These are phyloP conservation scores for Agrypnia vestita DNA, from an alignment of 1,140 invertebrate genomes.

Conservation along the genomic window DNA sequence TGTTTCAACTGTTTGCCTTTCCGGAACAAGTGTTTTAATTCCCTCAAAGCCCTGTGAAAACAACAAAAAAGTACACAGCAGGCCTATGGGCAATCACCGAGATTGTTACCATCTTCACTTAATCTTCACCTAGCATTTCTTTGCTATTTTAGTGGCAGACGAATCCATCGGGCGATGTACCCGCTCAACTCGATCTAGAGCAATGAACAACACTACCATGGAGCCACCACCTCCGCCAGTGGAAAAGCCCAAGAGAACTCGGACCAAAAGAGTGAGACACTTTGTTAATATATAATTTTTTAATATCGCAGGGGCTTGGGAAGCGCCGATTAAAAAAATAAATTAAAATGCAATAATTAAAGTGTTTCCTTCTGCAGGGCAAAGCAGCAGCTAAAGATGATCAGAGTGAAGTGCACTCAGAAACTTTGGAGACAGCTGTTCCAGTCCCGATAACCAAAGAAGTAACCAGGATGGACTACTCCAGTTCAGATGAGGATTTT, in stretches of 20 bases:
- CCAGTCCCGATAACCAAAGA: background rate
- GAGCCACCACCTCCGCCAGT: background rate
- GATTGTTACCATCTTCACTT: too few relatives aligned
- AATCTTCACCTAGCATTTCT: too few relatives aligned
- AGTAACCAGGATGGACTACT: background rate
- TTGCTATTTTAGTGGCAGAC: background rate
- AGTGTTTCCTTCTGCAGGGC: background rate
- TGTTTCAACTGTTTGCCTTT: too few relatives aligned
- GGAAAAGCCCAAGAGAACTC: slow-evolving; percentile 16
- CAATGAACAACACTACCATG: background rate
- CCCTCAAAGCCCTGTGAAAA: too few relatives aligned
- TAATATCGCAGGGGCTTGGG: too few relatives aligned
- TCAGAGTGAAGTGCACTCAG: background rate
- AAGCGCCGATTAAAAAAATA: too few relatives aligned
- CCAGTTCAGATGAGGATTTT: slow-evolving; percentile 35
- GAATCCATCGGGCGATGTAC: slow-evolving; percentile 5
- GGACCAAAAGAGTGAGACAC: slow-evolving; percentile 26
- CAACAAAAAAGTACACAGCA: too few relatives aligned
- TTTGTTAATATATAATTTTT: too few relatives aligned
- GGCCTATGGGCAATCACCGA: too few relatives aligned
- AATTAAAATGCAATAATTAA: too few relatives aligned
- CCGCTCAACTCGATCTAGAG: slow-evolving; percentile 1
- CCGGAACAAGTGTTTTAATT: too few relatives aligned
- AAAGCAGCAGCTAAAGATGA: background rate
- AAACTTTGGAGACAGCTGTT: background rate